Conservation (phyloP, 2,113 vertebrate species). For the Nothocercus julius region DNA sequence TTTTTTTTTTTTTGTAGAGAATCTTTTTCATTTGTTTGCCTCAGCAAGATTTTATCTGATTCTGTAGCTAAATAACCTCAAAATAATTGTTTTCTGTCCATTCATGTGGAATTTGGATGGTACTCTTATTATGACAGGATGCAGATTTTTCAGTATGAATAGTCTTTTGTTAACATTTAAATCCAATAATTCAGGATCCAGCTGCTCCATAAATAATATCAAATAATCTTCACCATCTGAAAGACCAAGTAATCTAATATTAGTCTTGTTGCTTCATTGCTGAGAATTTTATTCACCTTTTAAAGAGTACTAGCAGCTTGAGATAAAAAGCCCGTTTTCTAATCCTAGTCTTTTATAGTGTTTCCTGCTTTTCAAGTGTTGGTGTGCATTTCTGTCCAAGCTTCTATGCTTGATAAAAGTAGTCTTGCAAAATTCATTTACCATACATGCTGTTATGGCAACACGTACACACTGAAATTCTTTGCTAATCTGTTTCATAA, state of each 20-base stretch:
- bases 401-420: background rate
- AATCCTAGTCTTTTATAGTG: background rate
- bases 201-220: slow-evolving; percentile 37
- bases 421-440: background rate
- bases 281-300: slow-evolving; percentile 19
- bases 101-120: slow-evolving; percentile 20
- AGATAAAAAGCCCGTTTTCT: background rate
- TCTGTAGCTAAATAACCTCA: slow-evolving; percentile 11
- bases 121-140: slow-evolving; percentile 8
- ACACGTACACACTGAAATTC: background rate
- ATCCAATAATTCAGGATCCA: slow-evolving; percentile 15
- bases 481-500: background rate
- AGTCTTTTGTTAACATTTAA: slow-evolving; percentile 26
- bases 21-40: background rate
- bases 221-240: slow-evolving; percentile 15
- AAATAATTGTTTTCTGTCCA: slow-evolving; percentile 37
- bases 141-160: background rate
- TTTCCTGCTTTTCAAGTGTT: background rate
- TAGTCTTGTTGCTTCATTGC: background rate
- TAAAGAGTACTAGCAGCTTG: background rate
- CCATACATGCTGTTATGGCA: background rate
- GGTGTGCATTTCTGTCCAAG: background rate
- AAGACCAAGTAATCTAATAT: slow-evolving; percentile 14
- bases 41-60: slow-evolving; percentile 16
- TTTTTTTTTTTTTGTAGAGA: background rate